Evolutionary conservation across 2,888 invertebrate species (phyloP).

Genomic region (Toxonevra muliebris): DNA sequence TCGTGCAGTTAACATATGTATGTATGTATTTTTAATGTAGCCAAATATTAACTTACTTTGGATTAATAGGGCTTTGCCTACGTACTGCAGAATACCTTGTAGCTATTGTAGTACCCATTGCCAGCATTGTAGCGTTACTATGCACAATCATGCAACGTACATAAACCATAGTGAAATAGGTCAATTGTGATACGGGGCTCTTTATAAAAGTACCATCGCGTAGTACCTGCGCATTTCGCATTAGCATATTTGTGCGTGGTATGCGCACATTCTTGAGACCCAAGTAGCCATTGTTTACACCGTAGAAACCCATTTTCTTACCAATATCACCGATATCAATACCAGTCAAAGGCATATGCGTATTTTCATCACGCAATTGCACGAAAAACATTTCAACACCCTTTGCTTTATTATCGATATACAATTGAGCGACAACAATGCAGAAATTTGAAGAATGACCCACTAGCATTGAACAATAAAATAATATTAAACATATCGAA

Average conservation of each 20-base stretch:
- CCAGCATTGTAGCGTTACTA: slow-evolving; percentile 76
- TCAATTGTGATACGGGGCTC: slow-evolving; percentile 81
- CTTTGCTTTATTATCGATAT: slow-evolving; percentile 80
- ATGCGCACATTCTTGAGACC: slow-evolving; percentile 87
- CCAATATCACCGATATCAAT: slow-evolving; percentile 95
- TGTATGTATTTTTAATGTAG: neutral
- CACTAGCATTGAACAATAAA: slow-evolving; percentile 66
- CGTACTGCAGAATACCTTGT: slow-evolving; percentile 90
- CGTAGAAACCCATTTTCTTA: slow-evolving; percentile 90
- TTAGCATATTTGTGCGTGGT: slow-evolving; percentile 87
- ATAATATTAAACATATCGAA: neutral
- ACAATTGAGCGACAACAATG: slow-evolving; percentile 88
- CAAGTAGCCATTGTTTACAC: slow-evolving; percentile 91
- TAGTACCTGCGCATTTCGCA: slow-evolving; percentile 91
- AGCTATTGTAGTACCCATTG: slow-evolving; percentile 86
- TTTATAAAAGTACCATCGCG: slow-evolving; percentile 88
- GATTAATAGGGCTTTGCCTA: slow-evolving; percentile 84
- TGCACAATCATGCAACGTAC: slow-evolving; percentile 83
- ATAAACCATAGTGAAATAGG: slow-evolving; percentile 89
- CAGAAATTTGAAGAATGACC: slow-evolving; percentile 93
- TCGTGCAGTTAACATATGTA: neutral
- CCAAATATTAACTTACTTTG: slow-evolving; percentile 68
- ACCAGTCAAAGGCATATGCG: slow-evolving; percentile 85
- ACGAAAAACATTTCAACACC: slow-evolving; percentile 95
- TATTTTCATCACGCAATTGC: slow-evolving; percentile 88